These are phyloP conservation scores for Copsychus sechellarum DNA, from an alignment of 2,113 vertebrate genomes.

Conservation along the genomic window DNA sequence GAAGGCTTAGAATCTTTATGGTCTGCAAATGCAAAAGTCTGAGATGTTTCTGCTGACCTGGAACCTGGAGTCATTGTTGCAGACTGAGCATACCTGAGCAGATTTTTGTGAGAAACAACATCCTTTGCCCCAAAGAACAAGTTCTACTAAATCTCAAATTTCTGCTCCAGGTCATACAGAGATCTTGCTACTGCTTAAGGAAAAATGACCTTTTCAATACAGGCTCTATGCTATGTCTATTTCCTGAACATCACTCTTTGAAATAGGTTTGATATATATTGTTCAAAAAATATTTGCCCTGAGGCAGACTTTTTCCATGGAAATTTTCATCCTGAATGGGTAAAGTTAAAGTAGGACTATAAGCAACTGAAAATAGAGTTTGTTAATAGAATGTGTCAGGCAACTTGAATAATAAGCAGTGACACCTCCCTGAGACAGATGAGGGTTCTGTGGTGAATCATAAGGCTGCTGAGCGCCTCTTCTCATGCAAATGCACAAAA, in stretches of 20 bases:
- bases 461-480: background rate
- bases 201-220: background rate
- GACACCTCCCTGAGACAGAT: background rate
- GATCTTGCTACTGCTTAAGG: background rate
- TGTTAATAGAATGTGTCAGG: conserved; percentile 5
- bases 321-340: background rate
- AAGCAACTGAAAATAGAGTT: background rate
- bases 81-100: background rate
- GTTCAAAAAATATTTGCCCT: background rate
- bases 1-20: background rate
- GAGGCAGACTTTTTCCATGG: background rate
- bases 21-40: background rate
- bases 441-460: background rate
- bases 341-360: background rate
- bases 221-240: background rate
- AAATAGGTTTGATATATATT: background rate
- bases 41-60: background rate
- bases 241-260: background rate
- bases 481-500: background rate
- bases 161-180: background rate
- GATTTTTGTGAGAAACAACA: background rate
- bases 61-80: background rate
- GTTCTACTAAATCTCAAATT: background rate
- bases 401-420: background rate
- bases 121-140: background rate